Percentiles rank a stretch among this genome's conserved stretches.
Evolutionary conservation across 2,888 invertebrate species (phyloP).

Genomic region (Choristoneura rosaceana): DNA sequence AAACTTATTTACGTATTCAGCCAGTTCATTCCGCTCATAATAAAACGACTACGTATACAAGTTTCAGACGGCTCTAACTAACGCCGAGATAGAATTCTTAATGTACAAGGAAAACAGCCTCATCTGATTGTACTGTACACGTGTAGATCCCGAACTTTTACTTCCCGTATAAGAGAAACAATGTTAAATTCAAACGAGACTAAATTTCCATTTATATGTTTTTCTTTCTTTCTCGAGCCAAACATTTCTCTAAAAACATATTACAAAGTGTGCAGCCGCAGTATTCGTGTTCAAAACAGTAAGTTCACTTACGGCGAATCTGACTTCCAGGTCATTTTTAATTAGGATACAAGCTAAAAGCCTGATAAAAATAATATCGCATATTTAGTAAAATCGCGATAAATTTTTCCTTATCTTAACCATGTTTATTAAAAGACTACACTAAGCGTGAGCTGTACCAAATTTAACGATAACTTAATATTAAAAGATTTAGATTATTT

Average conservation of each 20-base stretch:
- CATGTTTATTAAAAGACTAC: too few relatives aligned
- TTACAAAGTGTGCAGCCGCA: conserved; percentile 59
- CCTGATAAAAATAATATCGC: too few relatives aligned
- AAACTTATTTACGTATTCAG: conserved; percentile 3
- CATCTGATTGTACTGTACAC: conserved; percentile 23
- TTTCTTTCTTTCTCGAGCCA: conserved; percentile 35
- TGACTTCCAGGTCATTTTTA: not conserved
- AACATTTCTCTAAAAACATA: conserved; percentile 52
- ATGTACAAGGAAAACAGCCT: conserved; percentile 30
- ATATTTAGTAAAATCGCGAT: too few relatives aligned
- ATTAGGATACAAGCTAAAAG: too few relatives aligned
- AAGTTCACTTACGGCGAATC: not conserved
- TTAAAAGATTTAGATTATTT: too few relatives aligned
- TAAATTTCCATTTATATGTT: conserved; percentile 42
- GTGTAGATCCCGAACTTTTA: conserved; percentile 35
- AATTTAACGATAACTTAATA: too few relatives aligned
- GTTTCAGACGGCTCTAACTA: conserved; percentile 24
- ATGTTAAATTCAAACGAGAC: conserved; percentile 53
- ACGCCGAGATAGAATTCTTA: conserved; percentile 35
- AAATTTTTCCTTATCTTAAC: too few relatives aligned
- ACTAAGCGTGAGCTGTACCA: too few relatives aligned
- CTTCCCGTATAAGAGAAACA: conserved; percentile 31
- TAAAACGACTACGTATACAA: conserved; percentile 1
- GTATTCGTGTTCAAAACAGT: conserved; percentile 47
- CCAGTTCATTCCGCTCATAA: conserved; percentile 5